phyloP scores from a whole-genome alignment of 2,888 invertebrate species.

The Panorpa germanica region DNA sequence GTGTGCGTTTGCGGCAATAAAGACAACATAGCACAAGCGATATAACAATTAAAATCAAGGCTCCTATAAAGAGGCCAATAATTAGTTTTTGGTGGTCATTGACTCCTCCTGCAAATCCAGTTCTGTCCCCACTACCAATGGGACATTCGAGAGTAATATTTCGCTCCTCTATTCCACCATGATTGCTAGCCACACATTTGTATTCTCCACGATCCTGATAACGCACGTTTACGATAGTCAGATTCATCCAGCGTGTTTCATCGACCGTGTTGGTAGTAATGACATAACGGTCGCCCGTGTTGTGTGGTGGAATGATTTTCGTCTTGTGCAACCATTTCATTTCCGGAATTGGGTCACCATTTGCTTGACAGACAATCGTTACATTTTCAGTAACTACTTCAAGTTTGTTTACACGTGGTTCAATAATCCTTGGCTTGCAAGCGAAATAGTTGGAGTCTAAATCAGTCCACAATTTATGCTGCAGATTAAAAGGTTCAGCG shows the following conservation, averaged over 20 bases:
- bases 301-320: constrained; percentile 31
- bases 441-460: constrained; percentile 56
- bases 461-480: constrained; percentile 54
- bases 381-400: constrained; percentile 44
- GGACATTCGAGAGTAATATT: constrained; percentile 45
- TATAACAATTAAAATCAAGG: constrained; percentile 32
- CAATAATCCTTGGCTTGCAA: constrained; percentile 57
- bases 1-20: constrained; percentile 33
- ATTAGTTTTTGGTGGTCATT: constrained; percentile 26
- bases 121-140: constrained; percentile 17
- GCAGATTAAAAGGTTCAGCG: constrained; percentile 44
- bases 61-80: constrained; percentile 26
- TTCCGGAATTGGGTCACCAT: constrained; percentile 57
- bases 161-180: constrained; percentile 59
- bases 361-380: constrained; percentile 54
- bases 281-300: constrained; percentile 29
- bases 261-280: constrained; percentile 26
- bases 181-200: constrained; percentile 63
- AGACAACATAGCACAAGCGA: constrained; percentile 13
- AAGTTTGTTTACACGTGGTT: constrained; percentile 37
- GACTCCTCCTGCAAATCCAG: constrained; percentile 11
- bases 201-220: constrained; percentile 52
- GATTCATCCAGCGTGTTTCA: constrained; percentile 39
- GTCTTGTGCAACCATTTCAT: constrained; percentile 56
- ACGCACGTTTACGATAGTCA: constrained; percentile 44